Percentiles rank a stretch among this genome's conserved stretches.
Evolutionary conservation across 2,797 vertebrate species (phyloP).

Genomic region (Etheostoma perlongum): DNA sequence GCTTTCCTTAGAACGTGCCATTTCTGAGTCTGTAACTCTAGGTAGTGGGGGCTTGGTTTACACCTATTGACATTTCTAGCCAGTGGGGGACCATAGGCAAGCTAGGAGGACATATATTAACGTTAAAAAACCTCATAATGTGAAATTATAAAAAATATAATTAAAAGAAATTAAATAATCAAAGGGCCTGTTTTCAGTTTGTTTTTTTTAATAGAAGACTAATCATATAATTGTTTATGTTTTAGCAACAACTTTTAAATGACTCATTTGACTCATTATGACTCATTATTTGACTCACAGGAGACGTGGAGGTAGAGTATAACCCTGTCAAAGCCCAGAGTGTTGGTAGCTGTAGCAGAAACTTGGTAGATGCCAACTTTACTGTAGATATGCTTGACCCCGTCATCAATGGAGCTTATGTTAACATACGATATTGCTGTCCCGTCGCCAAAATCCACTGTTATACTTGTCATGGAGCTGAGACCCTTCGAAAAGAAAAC

Average conservation of each 20-base stretch:
- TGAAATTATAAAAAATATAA: too few species aligned
- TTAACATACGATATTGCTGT: constrained; percentile 91
- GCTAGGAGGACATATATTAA: too few species aligned
- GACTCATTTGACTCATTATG: constrained; percentile 70
- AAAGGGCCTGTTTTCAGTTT: neutral
- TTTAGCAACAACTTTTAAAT: neutral
- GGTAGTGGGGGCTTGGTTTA: too few species aligned
- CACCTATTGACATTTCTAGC: too few species aligned
- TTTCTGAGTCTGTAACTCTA: too few species aligned
- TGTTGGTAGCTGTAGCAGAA: constrained; percentile 88
- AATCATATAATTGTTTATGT: neutral
- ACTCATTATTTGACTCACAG: constrained; percentile 80
- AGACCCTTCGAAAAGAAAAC: constrained; percentile 85
- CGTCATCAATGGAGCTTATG: constrained; percentile 92
- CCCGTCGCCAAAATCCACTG: constrained; percentile 94
- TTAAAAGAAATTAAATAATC: neutral
- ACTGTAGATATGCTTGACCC: constrained; percentile 91
- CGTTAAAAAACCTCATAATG: too few species aligned
- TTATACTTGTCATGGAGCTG: constrained; percentile 90
- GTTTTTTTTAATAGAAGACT: neutral
- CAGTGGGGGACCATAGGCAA: too few species aligned
- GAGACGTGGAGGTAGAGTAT: constrained; percentile 92
- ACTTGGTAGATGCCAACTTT: constrained; percentile 94
- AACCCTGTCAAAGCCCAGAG: constrained; percentile 85
- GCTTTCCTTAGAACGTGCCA: too few species aligned